Base-by-base conservation (phyloP, 2,113 vertebrate genomes). In the Taxidea taxus region DNA sequence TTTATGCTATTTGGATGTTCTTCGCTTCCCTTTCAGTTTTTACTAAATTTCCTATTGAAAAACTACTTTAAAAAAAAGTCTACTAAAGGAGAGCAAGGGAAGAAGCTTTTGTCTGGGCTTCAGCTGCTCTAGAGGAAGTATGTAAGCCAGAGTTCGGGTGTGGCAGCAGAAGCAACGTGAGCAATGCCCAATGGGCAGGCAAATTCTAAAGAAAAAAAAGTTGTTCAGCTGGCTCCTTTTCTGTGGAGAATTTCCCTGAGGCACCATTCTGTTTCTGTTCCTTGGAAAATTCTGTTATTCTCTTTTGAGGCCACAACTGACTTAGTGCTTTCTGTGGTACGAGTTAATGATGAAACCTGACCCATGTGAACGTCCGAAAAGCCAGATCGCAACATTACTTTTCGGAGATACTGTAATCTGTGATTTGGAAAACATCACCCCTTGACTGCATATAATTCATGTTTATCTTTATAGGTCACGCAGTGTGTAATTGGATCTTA, bases 341-440 rank as follows among this genome's bases (percentile, higher is more conserved):
- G 44, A 84, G 83, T 97, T 87, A 92, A n/a, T 21, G n/a, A 62
- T 68, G 92, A 93, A 95, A 94, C 10, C 68, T 66, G 94, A 89
- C 62, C 77, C 42, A 3, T 0, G 23, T 6, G 31, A 11, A 3
- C 18, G 68, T 8, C 13, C 51, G 80, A 68, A 83, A 93, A 64
- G 51, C 77, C 56, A 56, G 49, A 64, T 12, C 81, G 70, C 62
- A 94, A 20, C 37, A 49, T 47, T n/a, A 44, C 42, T 78, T 31
- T 87, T 66, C 3, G 2, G 88, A 95, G 92, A 87, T 51, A 47
- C 2, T 81, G 37, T 62, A 87, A 74, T 62, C 60, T 70, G 54
- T 66, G 42, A 49, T 83, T 87, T 94, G 54, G 70, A 91, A 88
- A 70, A 72, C 44, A 96, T 51, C 39, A 66, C 20, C 25, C 18